These are phyloP conservation scores for Nemurella pictetii DNA, from an alignment of 2,888 invertebrate species.

Conservation along the genomic window DNA sequence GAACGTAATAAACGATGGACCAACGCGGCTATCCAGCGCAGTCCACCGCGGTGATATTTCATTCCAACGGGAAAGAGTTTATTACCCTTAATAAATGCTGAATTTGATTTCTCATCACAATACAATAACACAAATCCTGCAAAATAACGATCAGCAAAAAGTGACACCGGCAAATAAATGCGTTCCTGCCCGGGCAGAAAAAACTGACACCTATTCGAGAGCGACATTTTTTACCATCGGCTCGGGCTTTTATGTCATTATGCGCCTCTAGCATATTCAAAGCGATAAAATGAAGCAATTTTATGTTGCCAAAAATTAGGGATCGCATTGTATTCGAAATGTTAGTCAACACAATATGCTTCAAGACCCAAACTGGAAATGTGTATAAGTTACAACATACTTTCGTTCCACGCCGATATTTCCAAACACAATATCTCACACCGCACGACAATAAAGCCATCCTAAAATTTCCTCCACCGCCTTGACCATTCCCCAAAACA, in stretches of 20 bases:
- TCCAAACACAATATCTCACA: background rate
- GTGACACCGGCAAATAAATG: background rate
- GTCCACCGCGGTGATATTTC: slow-evolving; percentile 6
- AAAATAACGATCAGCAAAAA: background rate
- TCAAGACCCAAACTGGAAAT: background rate
- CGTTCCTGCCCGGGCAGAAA: background rate
- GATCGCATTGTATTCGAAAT: background rate
- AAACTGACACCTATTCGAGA: background rate
- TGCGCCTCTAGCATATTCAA: background rate
- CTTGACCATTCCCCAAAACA: background rate
- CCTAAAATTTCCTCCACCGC: background rate
- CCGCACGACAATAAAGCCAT: background rate
- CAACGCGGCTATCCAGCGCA: background rate
- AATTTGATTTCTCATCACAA: background rate
- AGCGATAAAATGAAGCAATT: background rate
- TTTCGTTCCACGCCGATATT: background rate
- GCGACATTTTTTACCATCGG: background rate
- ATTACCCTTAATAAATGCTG: slow-evolving; percentile 11
- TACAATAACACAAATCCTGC: background rate
- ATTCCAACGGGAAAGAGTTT: slow-evolving; percentile 8
- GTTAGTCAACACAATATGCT: background rate
- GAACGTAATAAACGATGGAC: background rate
- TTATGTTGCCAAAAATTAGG: background rate
- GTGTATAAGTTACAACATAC: background rate
- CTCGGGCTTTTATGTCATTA: background rate